These are phyloP conservation scores for Nephila pilipes DNA, from an alignment of 1,140 invertebrate genomes.

Conservation along the genomic window DNA sequence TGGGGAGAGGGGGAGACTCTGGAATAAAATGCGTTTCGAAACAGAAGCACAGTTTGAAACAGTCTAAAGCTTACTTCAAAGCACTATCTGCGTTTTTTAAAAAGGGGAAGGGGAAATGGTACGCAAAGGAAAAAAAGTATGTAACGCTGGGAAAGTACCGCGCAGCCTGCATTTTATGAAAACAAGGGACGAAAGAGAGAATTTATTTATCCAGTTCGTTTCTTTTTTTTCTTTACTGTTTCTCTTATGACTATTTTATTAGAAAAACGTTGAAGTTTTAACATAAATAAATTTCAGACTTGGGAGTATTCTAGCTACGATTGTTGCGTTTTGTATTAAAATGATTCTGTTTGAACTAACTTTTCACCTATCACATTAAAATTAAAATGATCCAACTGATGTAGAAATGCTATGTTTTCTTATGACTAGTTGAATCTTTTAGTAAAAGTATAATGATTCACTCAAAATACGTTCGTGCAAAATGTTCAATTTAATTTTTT, in stretches of 20 bases:
- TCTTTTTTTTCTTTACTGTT: background rate
- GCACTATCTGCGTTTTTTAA: constrained; percentile 41
- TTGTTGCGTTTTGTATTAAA: constrained; percentile 24
- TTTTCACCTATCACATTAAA: no score
- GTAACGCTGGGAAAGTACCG: background rate
- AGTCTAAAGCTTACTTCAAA: constrained; percentile 65
- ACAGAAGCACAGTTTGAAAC: constrained; percentile 52
- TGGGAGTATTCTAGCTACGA: background rate
- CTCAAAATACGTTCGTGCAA: no score
- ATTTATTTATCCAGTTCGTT: constrained; percentile 8
- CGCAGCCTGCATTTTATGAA: constrained; percentile 42
- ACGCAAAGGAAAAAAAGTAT: background rate
- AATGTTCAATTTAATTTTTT: no score
- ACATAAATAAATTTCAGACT: background rate
- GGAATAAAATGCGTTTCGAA: constrained; percentile 55
- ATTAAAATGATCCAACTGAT: no score
- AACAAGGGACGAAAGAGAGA: constrained; percentile 31
- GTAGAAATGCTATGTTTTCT: no score
- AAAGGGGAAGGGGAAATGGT: constrained; percentile 15
- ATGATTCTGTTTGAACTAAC: background rate
- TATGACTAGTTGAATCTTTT: no score
- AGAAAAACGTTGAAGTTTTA: background rate
- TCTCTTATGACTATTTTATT: constrained; percentile 3
- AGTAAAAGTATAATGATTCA: no score
- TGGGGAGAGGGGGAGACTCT: constrained; percentile 1